These are phyloP conservation scores for Drosophila silvestris DNA, from an alignment of 2,888 invertebrate genomes.

Conservation along the genomic window DNA sequence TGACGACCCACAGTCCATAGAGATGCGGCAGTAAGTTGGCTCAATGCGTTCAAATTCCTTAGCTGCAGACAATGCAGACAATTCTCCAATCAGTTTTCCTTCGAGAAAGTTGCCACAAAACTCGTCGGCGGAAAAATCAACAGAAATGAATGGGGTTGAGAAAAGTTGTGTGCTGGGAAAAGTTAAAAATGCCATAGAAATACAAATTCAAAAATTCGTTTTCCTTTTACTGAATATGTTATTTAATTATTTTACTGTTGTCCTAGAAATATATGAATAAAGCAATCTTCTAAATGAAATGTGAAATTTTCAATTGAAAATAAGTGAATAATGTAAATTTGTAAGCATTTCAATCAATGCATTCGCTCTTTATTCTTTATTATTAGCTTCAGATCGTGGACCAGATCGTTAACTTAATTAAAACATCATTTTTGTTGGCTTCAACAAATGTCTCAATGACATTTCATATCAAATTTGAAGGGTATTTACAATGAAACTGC, in stretches of 20 bases:
- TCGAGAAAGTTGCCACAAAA: slow-evolving; percentile 13
- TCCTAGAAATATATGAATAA: background rate
- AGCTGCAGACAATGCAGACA: slow-evolving; percentile 2
- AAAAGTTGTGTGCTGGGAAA: background rate
- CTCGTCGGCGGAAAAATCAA: background rate
- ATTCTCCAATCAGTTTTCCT: slow-evolving; percentile 1
- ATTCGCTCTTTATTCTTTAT: too few species aligned
- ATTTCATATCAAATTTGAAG: too few species aligned
- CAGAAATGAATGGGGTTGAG: background rate
- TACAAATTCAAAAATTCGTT: background rate
- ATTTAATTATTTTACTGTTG: background rate
- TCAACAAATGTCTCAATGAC: too few species aligned
- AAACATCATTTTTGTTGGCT: too few species aligned
- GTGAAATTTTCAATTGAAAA: background rate
- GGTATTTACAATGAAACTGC: too few species aligned
- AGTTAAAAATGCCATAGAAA: background rate
- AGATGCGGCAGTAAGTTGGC: slow-evolving; percentile 9
- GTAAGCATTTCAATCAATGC: background rate
- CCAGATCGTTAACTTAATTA: background rate
- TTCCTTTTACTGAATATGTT: background rate
- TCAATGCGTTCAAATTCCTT: slow-evolving; percentile 7
- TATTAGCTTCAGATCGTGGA: too few species aligned
- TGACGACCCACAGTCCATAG: slow-evolving; percentile 39
- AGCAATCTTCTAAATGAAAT: background rate
- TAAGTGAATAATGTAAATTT: background rate